Evolutionary conservation across 2,888 invertebrate species (phyloP).

Genomic region (Falcaria lacertinaria): DNA sequence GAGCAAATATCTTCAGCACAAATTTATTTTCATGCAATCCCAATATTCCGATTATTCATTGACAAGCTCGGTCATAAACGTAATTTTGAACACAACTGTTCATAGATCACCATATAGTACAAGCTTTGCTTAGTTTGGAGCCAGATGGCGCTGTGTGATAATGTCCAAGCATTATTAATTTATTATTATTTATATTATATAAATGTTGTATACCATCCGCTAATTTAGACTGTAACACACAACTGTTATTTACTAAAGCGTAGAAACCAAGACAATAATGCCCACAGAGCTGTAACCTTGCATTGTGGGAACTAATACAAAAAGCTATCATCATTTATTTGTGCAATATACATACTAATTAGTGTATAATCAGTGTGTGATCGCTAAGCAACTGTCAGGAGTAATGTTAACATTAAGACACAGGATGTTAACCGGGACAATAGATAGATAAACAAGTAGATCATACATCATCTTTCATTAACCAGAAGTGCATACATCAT

Average conservation of each 20-base stretch:
- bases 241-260: conserved; percentile 26
- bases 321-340: conserved; percentile 13
- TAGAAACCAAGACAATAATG: conserved; percentile 6
- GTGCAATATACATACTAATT: conserved; percentile 18
- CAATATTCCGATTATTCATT: conserved; percentile 27
- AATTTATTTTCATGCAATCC: conserved; percentile 12
- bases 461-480: conserved; percentile 20
- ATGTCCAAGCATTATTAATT: too few relatives aligned
- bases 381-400: conserved; percentile 6
- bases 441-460: conserved; percentile 32
- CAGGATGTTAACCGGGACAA: conserved; percentile 17
- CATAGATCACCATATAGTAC: too few relatives aligned
- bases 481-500: conserved; percentile 7
- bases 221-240: conserved; percentile 24
- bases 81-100: conserved; percentile 13
- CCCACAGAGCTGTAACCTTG: conserved; percentile 4
- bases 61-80: conserved; percentile 26
- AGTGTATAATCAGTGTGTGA: neutral
- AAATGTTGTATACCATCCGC: conserved; percentile 14
- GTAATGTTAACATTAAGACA: conserved; percentile 26
- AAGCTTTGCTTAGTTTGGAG: too few relatives aligned
- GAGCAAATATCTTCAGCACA: too few relatives aligned
- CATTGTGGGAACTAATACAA: conserved; percentile 9
- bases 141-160: too few relatives aligned
- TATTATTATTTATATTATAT: conserved; percentile 4